A percentile compares a stretch with the other conserved stretches of the same genome.
These are phyloP conservation scores for Pomatostomus ruficeps DNA, from an alignment of 2,113 vertebrate genomes.

Conservation along the genomic window DNA sequence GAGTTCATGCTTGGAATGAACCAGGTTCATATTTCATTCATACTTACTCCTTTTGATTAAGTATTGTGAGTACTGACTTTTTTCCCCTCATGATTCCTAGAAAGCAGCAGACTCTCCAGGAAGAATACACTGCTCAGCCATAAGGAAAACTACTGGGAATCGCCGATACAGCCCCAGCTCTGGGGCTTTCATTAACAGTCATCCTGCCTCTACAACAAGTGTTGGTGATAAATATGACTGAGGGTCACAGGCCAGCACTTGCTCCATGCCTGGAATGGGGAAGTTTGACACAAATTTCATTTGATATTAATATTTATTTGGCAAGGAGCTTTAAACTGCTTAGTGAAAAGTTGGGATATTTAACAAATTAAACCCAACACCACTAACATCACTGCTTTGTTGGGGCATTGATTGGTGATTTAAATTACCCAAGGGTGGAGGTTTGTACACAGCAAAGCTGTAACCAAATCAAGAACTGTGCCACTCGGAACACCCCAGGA, in stretches of 20 bases:
- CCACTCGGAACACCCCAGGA: background rate
- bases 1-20: background rate
- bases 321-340: background rate
- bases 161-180: fast-evolving
- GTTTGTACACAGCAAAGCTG: background rate
- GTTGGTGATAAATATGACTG: background rate
- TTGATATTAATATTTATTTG: background rate
- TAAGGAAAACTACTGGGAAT: background rate
- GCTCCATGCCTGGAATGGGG: background rate
- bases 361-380: background rate
- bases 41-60: background rate
- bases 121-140: background rate
- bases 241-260: background rate
- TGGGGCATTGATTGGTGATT: background rate
- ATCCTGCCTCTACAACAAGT: background rate
- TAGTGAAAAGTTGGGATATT: background rate
- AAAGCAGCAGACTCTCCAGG: background rate
- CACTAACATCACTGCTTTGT: background rate
- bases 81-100: background rate
- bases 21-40: background rate
- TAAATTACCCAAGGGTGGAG: background rate
- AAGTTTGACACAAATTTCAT: background rate
- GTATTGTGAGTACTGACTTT: background rate
- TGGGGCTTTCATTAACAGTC: background rate
- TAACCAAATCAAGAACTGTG: background rate